Base-by-base conservation (phyloP, 64 coral and sea anemone species). In the Pocillopora damicornis region DNA sequence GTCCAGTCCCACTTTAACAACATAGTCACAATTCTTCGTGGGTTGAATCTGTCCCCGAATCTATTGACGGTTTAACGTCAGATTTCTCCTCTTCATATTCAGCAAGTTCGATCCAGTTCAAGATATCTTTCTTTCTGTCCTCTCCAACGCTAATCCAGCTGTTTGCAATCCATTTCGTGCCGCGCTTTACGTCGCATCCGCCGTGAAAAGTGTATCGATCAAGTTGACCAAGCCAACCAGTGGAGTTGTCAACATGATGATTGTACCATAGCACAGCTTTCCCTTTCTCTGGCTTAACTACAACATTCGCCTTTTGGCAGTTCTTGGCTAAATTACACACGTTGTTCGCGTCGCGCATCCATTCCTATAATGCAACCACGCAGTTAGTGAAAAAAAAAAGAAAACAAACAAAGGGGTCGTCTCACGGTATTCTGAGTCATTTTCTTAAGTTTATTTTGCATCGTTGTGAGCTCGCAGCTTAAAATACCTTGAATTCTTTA, bases 241-340 rank as follows among this genome's bases (percentile, higher is more conserved):
- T 98, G 14, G 13, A 65, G 25, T 89, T 73, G 84, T 98, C 75
- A 20, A 92, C 76, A 59, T 61, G 57, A 77, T 98, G 95, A 36
- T 94, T 98, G 92, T 98, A 98, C 95, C 95, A 98, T 61, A 98
- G 23, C 14, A 98, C 67, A 26, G 95, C 95, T 85, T 98, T 98
- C 36, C 95, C 95, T 92, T 87, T 98, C 22, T 88, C 74, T 60
- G 95, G 95, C 74, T 91, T 98, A 76, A 92, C 92, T 38, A 94
- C 89, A 16, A 98, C 73, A 38, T 98, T 98, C 0, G 95, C 88
- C 22, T 93, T 94, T 76, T 92, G 38, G 58, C 95, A 98, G n/a
- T 98, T 94, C 59, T 94, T 94, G 42, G 92, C 95, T 69, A 98
- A 87, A 69, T 98, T 98, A 42, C 95, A 98, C 37, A 86, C 62